Evolutionary conservation across 2,797 vertebrate species (phyloP).

Genomic region (Chiroxiphia lanceolata): DNA sequence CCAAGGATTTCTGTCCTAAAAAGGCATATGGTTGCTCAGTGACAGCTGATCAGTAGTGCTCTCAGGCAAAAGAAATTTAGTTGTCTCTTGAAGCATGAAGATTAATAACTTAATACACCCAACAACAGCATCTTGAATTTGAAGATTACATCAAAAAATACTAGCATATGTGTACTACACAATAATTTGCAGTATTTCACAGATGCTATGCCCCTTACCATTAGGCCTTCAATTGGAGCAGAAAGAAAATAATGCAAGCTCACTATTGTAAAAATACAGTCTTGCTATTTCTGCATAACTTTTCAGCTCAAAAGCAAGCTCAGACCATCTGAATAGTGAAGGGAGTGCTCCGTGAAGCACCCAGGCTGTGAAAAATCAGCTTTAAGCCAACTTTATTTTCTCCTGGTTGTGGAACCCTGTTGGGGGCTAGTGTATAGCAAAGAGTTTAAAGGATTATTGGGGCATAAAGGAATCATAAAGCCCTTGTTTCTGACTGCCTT

Average conservation of each 20-base stretch:
- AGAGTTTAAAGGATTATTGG: slow-evolving; percentile 21
- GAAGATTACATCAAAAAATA: not conserved
- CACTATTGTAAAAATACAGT: not conserved
- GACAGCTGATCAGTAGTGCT: not conserved
- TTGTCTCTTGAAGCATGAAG: not conserved
- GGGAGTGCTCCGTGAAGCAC: not conserved
- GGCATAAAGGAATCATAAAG: slow-evolving; percentile 33
- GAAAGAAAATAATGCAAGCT: not conserved
- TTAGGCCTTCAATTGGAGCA: not conserved
- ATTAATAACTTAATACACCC: not conserved
- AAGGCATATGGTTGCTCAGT: not conserved
- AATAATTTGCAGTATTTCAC: not conserved
- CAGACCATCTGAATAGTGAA: not conserved
- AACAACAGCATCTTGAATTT: not conserved
- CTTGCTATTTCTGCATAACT: not conserved
- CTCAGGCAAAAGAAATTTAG: not conserved
- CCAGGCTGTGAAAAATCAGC: not conserved
- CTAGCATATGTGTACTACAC: not conserved
- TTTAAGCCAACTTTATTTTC: not conserved
- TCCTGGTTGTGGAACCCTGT: not conserved
- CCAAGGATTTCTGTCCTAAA: not conserved
- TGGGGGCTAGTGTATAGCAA: not conserved
- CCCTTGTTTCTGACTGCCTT: not conserved
- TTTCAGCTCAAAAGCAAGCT: not conserved
- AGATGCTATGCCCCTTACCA: not conserved